Conservation (phyloP, 2,888 invertebrate genomes). For the Nomada fucata region DNA sequence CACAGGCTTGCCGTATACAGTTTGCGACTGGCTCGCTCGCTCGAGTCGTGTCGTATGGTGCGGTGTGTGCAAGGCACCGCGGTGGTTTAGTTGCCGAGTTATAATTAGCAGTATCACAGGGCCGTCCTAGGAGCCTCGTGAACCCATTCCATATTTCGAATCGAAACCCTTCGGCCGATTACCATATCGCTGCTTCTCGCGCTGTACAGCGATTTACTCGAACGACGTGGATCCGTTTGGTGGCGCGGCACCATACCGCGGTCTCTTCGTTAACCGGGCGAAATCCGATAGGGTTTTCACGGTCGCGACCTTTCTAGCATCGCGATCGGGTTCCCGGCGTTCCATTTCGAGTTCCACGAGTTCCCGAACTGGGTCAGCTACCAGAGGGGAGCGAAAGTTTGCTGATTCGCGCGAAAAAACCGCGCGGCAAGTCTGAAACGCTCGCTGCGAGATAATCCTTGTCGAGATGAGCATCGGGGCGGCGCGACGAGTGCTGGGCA, state of each 20-base stretch:
- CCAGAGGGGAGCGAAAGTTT: not conserved
- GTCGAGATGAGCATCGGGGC: constrained; percentile 18
- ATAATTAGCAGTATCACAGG: constrained; percentile 77
- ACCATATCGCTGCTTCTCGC: not conserved
- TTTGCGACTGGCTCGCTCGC: not conserved
- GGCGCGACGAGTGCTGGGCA: constrained; percentile 24
- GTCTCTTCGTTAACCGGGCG: constrained; percentile 2
- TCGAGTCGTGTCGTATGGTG: constrained; percentile 60
- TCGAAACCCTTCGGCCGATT: too few relatives aligned
- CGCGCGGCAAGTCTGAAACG: not conserved
- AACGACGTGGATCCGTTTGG: not conserved
- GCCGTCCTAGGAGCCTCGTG: constrained; percentile 49
- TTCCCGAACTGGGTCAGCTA: constrained; percentile 40
- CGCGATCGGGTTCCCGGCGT: constrained; percentile 25
- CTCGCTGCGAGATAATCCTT: constrained; percentile 5
- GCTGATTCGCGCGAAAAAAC: constrained; percentile 25
- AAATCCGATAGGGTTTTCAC: constrained; percentile 50
- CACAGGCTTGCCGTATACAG: not conserved
- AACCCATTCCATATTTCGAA: constrained; percentile 28
- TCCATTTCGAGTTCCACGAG: constrained; percentile 3
- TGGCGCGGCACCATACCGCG: not conserved
- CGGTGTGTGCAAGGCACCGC: constrained; percentile 63
- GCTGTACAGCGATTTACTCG: not conserved
- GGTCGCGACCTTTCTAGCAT: constrained; percentile 43
- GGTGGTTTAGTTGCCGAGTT: constrained; percentile 75